Percentiles rank a stretch among this genome's conserved stretches.
These are phyloP conservation scores for Paratilapia polleni DNA, from an alignment of 2,113 vertebrate genomes.

Conservation along the genomic window DNA sequence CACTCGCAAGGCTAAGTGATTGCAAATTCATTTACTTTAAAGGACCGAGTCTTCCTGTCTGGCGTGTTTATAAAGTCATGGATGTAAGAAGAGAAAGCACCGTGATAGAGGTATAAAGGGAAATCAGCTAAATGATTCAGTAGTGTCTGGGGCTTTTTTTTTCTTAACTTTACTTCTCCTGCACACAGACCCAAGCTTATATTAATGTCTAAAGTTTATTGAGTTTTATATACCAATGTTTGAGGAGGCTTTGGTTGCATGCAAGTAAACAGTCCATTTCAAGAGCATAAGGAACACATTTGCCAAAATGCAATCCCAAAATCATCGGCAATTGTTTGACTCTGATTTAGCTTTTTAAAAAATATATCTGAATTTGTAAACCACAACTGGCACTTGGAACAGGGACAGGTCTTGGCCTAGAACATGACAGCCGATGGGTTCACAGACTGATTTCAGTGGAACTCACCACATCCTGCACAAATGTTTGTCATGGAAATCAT, in stretches of 20 bases:
- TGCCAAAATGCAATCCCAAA: not conserved
- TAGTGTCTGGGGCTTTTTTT: not conserved
- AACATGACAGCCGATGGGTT: not conserved
- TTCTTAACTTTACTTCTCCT: not conserved
- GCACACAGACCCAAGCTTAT: not conserved
- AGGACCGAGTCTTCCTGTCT: not conserved
- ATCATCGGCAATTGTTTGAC: not conserved
- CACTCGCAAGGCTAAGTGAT: conserved; percentile 34
- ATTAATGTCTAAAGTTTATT: not conserved
- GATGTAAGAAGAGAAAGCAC: not conserved
- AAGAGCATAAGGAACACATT: not conserved
- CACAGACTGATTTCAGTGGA: not conserved
- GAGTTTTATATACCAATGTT: not conserved
- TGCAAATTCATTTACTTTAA: conserved; percentile 50
- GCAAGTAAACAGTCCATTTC: not conserved
- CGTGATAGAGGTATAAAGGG: not conserved
- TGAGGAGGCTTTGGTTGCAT: not conserved
- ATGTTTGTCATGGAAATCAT: not conserved
- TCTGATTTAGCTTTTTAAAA: not conserved
- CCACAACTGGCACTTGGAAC: not conserved
- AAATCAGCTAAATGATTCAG: not conserved
- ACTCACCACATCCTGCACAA: not conserved
- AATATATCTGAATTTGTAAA: not conserved
- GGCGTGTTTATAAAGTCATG: conserved; percentile 26
- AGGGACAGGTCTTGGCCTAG: not conserved